phyloP scores from a whole-genome alignment of 2,113 vertebrate genomes.

The Sterrhoptilus dennistouni region DNA sequence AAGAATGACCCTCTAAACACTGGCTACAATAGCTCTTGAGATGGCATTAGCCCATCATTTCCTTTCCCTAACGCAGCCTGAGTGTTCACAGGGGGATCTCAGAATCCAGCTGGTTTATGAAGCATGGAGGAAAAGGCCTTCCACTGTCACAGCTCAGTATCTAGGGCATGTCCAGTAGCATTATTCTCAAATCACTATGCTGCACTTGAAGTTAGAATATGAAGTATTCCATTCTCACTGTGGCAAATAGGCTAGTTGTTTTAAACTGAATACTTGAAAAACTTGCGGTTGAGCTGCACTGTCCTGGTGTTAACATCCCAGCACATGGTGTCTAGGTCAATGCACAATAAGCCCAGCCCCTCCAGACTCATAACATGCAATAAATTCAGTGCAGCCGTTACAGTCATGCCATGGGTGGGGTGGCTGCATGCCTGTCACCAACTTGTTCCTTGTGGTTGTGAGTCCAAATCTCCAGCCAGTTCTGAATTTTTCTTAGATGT shows the following conservation, averaged over 20 bases:
- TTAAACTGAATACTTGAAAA: background rate
- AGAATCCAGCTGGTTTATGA: background rate
- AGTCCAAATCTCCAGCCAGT: background rate
- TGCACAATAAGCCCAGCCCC: background rate
- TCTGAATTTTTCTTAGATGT: background rate
- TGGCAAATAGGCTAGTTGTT: background rate
- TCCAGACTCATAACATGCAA: background rate
- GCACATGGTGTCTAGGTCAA: background rate
- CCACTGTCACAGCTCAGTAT: background rate
- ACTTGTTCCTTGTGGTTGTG: fast-evolving
- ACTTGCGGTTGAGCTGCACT: background rate
- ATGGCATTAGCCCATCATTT: background rate
- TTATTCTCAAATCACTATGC: conserved; percentile 8
- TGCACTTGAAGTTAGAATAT: background rate
- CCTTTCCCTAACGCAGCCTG: background rate
- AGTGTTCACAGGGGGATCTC: background rate
- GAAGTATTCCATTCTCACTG: background rate
- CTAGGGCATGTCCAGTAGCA: background rate
- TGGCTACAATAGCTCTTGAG: background rate
- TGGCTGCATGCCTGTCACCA: background rate
- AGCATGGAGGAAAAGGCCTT: background rate
- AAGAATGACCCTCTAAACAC: background rate
- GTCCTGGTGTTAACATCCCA: background rate
- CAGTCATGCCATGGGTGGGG: background rate
- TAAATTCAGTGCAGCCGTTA: background rate